Evolutionary conservation across 2,113 vertebrate genomes (phyloP).

Genomic region (Sceloporus undulatus): DNA sequence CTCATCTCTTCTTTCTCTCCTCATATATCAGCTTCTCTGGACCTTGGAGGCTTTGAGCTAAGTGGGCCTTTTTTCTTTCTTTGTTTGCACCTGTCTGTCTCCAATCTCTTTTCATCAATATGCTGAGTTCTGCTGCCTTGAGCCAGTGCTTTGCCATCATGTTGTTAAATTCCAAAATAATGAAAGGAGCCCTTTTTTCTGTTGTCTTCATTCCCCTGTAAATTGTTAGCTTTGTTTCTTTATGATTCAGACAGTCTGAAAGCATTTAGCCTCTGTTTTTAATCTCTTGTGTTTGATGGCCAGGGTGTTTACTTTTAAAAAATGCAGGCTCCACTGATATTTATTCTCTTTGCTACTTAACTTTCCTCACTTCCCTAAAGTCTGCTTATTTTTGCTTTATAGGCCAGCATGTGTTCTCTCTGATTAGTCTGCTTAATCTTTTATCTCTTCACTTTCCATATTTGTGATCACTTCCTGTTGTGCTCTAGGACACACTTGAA

Average conservation of each 20-base stretch:
- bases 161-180: constrained; percentile 54
- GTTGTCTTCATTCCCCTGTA: not conserved
- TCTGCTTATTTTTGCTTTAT: not conserved
- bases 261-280: constrained; percentile 51
- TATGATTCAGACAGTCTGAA: constrained; percentile 48
- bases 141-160: constrained; percentile 28
- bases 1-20: constrained; percentile 33
- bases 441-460: not conserved
- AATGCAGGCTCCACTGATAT: not conserved
- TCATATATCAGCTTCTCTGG: constrained; percentile 25
- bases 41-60: constrained; percentile 41
- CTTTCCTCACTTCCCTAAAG: constrained; percentile 8
- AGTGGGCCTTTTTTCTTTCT: accelerated
- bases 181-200: constrained; percentile 28
- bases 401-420: not conserved
- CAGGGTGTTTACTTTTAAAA: not conserved
- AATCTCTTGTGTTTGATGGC: constrained; percentile 34
- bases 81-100: accelerated
- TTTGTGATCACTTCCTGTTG: not conserved
- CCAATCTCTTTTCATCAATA: constrained; percentile 43
- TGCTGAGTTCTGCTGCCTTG: constrained; percentile 50
- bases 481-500: not conserved
- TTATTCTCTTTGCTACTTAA: constrained; percentile 7
- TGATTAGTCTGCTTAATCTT: constrained; percentile 4
- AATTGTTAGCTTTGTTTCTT: constrained; percentile 37